Evolutionary conservation across 2,797 vertebrate species (phyloP), one percentile per base, ranked within the genome.

Genomic region (Synanceia verrucosa): DNA sequence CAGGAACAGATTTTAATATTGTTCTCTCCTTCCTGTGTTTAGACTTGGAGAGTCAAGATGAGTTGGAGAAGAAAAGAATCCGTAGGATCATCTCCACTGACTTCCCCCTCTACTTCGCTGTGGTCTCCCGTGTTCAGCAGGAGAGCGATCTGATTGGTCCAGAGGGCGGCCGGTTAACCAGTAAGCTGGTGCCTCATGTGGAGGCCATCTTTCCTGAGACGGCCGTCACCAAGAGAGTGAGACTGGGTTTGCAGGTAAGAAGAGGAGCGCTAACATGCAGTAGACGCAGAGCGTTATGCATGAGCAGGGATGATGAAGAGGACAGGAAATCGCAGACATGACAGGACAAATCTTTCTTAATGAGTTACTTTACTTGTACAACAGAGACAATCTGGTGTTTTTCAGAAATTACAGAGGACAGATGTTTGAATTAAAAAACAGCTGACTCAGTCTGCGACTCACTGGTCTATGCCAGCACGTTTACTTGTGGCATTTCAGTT

Each of bases 41-140:
- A 99, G 98, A 99, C 73, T 85, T 99, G 89, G 98, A 98, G 85
- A 97, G 95, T 83, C 94, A 94, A 41, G 97, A 99, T 16, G 98
- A 99, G 89, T 92, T 99, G 82, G 96, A 97, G 64, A 98, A 98
- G 92, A 99, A 97, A 85, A 92, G 98, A 18, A 95, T 99, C 59
- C 96, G 97, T 47, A 95, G 98, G 16, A 97, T 99, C 78, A 95
- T 99, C 91, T 98, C 97, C 89, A 98, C 95, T 0, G 97, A 99
- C 91, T 99, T 99, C 90, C 98, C 98, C 0, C 94, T 98, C 65
- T 99, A 99, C 93, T 99, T 99, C 0, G 97, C 98, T 11, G 95
- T 99, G 70, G 96, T 98, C 83, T 99, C 98, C 0, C 96, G 98
- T 19, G 93, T 99, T 33, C 96, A 96, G 86, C 98, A 99, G 90